Conservation (phyloP, 2,888 invertebrate genomes). For the Sturmia bella region DNA sequence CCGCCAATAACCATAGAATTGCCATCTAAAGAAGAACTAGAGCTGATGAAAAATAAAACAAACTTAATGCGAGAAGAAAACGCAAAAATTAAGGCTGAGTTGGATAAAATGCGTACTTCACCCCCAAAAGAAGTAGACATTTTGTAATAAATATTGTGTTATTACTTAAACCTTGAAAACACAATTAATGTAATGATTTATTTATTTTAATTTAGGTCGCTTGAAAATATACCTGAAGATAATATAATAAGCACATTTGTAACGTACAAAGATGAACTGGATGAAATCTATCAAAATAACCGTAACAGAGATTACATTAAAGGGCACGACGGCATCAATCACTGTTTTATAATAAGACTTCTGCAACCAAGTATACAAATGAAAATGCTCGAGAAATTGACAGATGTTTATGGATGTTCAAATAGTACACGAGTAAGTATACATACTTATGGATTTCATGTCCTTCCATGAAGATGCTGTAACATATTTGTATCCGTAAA, state of each 20-base stretch:
- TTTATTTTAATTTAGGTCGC: constrained; percentile 49
- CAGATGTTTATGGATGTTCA: constrained; percentile 49
- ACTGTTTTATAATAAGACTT: constrained; percentile 65
- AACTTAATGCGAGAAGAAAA: constrained; percentile 61
- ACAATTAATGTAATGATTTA: neutral
- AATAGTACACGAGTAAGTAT: constrained; percentile 54
- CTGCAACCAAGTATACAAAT: constrained; percentile 52
- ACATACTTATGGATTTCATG: no score
- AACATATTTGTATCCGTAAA: no score
- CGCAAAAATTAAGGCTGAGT: constrained; percentile 59
- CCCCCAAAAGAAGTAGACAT: constrained; percentile 65
- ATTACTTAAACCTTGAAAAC: neutral
- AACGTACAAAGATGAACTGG: constrained; percentile 57
- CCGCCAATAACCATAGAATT: constrained; percentile 42
- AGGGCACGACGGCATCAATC: constrained; percentile 67
- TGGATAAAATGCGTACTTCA: constrained; percentile 58
- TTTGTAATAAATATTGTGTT: constrained; percentile 57
- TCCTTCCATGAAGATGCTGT: no score
- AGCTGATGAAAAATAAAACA: constrained; percentile 47
- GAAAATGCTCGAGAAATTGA: constrained; percentile 68
- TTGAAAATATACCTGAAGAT: constrained; percentile 47
- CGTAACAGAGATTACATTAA: constrained; percentile 64
- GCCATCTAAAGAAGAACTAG: constrained; percentile 60
- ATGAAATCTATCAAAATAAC: constrained; percentile 62
- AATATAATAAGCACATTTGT: constrained; percentile 63